Conservation (phyloP, 2,888 invertebrate species). For the Diogma glabrata region DNA sequence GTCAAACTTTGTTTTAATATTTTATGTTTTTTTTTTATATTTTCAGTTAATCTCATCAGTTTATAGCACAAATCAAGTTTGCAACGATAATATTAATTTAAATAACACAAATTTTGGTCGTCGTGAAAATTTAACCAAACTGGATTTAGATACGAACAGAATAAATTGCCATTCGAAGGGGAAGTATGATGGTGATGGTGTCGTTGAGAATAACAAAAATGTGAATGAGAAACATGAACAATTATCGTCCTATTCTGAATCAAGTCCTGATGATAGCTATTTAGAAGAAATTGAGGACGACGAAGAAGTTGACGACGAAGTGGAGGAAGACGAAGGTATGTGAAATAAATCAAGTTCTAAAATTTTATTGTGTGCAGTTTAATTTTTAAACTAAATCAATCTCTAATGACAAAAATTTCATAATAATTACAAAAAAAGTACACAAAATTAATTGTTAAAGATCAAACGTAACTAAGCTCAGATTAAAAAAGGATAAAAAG, state of each 20-base stretch:
- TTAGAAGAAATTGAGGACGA: slow-evolving; percentile 16
- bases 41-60: slow-evolving; percentile 9
- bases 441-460: too few relatives aligned
- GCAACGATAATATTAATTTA: neutral
- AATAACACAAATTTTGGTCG: slow-evolving; percentile 12
- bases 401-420: too few relatives aligned
- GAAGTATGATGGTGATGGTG: neutral
- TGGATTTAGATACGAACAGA: slow-evolving; percentile 18
- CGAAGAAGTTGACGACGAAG: neutral
- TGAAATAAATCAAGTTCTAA: too few relatives aligned
- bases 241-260: slow-evolving; percentile 10
- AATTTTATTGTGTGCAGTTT: too few relatives aligned
- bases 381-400: too few relatives aligned
- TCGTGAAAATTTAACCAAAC: slow-evolving; percentile 19
- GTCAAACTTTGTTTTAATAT: too few relatives aligned
- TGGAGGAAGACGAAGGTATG: too few relatives aligned
- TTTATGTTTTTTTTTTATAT: neutral
- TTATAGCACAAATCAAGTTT: slow-evolving; percentile 5
- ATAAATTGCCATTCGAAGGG: too few relatives aligned
- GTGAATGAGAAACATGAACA: slow-evolving; percentile 5
- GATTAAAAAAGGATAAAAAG: too few relatives aligned
- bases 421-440: too few relatives aligned
- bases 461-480: too few relatives aligned
- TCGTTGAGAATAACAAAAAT: neutral
- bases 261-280: slow-evolving; percentile 21